Conservation (phyloP, 2,797 vertebrate genomes). For the Potorous gilbertii region DNA sequence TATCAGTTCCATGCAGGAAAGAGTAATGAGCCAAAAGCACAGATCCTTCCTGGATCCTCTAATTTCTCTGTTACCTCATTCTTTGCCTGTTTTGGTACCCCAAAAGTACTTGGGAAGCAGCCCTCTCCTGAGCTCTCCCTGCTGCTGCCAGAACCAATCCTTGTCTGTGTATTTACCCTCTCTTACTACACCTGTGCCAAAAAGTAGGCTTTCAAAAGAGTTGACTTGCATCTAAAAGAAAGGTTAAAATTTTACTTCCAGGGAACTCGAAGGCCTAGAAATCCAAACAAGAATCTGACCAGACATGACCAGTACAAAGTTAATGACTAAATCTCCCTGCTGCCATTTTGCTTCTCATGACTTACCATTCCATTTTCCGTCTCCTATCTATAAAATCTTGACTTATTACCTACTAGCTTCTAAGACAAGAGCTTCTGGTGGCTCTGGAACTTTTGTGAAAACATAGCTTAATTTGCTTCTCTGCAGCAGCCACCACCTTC, state of each 20-base stretch:
- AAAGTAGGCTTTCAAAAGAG: not conserved
- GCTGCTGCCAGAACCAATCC: not conserved
- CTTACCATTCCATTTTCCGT: not conserved
- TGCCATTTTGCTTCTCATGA: not conserved
- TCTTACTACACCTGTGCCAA: not conserved
- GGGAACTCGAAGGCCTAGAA: rapidly evolving
- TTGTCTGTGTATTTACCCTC: not conserved
- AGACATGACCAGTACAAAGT: not conserved
- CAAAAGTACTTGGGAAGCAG: not conserved
- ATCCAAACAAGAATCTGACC: not conserved
- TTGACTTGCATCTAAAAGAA: not conserved
- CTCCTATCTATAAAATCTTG: not conserved
- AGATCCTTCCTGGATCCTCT: not conserved
- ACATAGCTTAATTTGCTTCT: not conserved
- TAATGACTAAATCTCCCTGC: not conserved
- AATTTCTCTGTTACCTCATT: not conserved
- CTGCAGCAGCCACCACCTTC: not conserved
- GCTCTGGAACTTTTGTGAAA: not conserved
- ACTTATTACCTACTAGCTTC: not conserved
- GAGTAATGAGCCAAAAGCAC: not conserved
- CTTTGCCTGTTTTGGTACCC: not conserved
- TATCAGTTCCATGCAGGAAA: not conserved
- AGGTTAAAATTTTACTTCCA: not conserved
- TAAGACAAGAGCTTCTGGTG: not conserved
- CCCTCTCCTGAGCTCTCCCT: not conserved